Conservation (phyloP, 2,888 invertebrate species). For the Drosophila bunnanda region DNA sequence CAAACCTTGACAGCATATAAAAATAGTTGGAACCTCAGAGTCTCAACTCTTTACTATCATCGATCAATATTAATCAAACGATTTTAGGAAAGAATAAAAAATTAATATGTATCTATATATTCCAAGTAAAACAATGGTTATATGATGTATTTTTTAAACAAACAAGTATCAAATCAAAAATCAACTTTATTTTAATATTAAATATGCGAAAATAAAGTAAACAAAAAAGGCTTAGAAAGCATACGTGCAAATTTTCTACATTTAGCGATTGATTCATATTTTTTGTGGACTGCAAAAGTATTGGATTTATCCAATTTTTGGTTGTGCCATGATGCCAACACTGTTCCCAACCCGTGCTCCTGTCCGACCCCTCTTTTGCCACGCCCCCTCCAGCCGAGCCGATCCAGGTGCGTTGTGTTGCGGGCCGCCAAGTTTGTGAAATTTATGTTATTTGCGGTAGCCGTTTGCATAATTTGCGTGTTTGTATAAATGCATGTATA, state of each 20-base stretch:
- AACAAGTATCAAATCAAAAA: neutral
- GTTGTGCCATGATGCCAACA: slow-evolving; percentile 10
- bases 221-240: neutral
- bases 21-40: neutral
- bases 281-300: neutral
- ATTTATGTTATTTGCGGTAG: slow-evolving; percentile 78
- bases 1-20: no score
- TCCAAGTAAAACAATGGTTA: neutral
- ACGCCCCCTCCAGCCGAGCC: neutral
- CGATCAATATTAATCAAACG: neutral
- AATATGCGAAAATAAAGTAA: neutral
- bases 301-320: neutral
- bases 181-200: neutral
- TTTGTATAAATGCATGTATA: slow-evolving; percentile 65
- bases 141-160: neutral
- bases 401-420: slow-evolving; percentile 68
- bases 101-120: neutral
- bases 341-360: slow-evolving; percentile 10
- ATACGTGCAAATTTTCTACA: neutral
- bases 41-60: neutral
- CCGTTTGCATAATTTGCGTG: slow-evolving; percentile 79
- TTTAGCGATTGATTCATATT: neutral
- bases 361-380: neutral
- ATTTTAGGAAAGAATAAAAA: neutral
- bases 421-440: slow-evolving; percentile 74